phyloP scores from a whole-genome alignment of 2,113 vertebrate genomes.

The Manacus vitellinus region DNA sequence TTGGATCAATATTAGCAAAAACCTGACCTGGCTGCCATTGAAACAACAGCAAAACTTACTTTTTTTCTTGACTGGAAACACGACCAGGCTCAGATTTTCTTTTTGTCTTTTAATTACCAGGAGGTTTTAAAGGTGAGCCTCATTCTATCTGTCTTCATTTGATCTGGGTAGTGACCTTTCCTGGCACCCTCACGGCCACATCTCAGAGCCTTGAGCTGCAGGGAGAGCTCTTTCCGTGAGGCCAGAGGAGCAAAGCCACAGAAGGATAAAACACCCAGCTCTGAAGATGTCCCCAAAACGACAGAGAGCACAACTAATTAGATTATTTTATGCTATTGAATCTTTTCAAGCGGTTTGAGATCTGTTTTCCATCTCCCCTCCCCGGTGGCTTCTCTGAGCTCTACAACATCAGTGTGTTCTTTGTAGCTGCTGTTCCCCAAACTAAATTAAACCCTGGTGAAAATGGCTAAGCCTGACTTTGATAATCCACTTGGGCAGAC shows the following conservation, averaged over 20 bases:
- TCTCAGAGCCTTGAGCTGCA: not conserved
- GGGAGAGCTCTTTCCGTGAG: not conserved
- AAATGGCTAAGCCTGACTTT: not conserved
- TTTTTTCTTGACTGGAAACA: not conserved
- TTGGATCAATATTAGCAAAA: conserved; percentile 15
- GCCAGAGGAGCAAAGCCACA: not conserved
- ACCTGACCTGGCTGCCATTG: not conserved
- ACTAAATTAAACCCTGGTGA: not conserved
- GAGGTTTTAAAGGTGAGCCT: conserved; percentile 2
- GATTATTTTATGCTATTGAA: conserved; percentile 3
- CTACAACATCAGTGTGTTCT: not conserved
- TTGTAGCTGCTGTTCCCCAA: not conserved
- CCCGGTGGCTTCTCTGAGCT: not conserved
- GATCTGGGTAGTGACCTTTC: not conserved
- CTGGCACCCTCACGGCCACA: not conserved
- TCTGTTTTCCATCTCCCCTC: not conserved
- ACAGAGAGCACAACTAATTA: not conserved
- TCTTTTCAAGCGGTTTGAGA: not conserved
- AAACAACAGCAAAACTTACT: not conserved
- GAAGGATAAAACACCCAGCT: not conserved
- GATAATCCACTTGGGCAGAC: conserved; percentile 2
- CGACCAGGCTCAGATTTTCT: not conserved
- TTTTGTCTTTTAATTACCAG: conserved; percentile 34
- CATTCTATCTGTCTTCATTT: not conserved
- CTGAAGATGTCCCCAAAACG: not conserved